Percentiles rank a stretch among this genome's conserved stretches.
phyloP scores from a whole-genome alignment of 2,888 invertebrate species.

The Thereva nobilitata region DNA sequence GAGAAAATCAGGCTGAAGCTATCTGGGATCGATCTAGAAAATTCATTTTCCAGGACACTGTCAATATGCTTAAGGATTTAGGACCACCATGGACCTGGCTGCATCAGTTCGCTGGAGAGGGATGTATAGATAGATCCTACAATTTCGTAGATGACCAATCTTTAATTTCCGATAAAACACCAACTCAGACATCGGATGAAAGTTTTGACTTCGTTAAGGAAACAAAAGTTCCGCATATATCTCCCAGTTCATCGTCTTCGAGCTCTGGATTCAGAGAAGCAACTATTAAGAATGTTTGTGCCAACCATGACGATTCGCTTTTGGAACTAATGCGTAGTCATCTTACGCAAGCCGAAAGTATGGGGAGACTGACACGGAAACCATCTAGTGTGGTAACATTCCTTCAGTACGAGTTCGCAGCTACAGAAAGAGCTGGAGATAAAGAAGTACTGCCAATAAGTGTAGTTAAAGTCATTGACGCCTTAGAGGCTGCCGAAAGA shows the following conservation, averaged over 20 bases:
- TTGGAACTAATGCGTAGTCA: background rate
- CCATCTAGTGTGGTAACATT: constrained; percentile 38
- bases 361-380: constrained; percentile 24
- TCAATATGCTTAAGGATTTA: constrained; percentile 43
- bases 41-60: constrained; percentile 38
- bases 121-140: constrained; percentile 43
- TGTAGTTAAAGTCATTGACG: constrained; percentile 30
- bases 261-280: background rate
- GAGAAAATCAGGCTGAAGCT: constrained; percentile 32
- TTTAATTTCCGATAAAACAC: constrained; percentile 41
- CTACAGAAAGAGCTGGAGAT: constrained; percentile 25
- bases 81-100: constrained; percentile 49
- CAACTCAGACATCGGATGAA: constrained; percentile 38
- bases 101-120: constrained; percentile 44
- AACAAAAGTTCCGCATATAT: constrained; percentile 18
- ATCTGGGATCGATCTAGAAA: constrained; percentile 29
- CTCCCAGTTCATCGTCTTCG: background rate
- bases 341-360: constrained; percentile 19
- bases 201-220: constrained; percentile 42
- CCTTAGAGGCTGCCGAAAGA: constrained; percentile 34
- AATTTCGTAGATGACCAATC: constrained; percentile 46
- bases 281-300: background rate
- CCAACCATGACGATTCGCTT: background rate
- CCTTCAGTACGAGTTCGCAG: constrained; percentile 31
- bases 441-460: constrained; percentile 14